These are phyloP conservation scores for Dynastes grantii DNA, from an alignment of 2,888 invertebrate genomes.

Conservation along the genomic window DNA sequence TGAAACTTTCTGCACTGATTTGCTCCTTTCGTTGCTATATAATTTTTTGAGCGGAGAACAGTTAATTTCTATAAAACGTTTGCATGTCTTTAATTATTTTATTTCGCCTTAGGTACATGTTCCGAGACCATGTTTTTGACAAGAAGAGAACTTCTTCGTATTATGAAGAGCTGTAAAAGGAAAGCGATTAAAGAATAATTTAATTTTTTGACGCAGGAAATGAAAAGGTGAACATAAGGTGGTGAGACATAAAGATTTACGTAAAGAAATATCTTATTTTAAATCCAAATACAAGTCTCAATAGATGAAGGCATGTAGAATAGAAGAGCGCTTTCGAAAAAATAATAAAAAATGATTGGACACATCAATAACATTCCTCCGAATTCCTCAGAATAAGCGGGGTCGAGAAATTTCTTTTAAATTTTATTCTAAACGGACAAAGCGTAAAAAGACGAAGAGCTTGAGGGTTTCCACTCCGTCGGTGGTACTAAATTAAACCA, in stretches of 20 bases:
- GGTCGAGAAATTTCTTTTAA: constrained; percentile 53
- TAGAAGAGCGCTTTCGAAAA: no score
- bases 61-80: no score
- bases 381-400: neutral
- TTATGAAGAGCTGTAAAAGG: no score
- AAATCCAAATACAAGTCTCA: neutral
- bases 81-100: no score
- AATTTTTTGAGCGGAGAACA: no score
- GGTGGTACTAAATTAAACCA: constrained; percentile 53
- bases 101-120: no score
- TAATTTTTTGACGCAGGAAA: no score
- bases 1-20: neutral
- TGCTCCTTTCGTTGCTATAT: no score
- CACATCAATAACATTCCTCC: neutral
- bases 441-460: constrained; percentile 52
- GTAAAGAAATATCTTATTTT: neutral
- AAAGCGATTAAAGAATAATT: no score
- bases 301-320: neutral
- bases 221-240: no score
- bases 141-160: no score
- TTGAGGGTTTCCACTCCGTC: constrained; percentile 51
- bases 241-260: neutral
- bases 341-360: neutral
- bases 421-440: constrained; percentile 49
- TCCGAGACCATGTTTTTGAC: no score